Percentiles rank a stretch among this genome's conserved stretches.
Evolutionary conservation across 53 echinoderm and acorn worm genomes (phyloP).

Genomic region (Hippasteria phrygiana): DNA sequence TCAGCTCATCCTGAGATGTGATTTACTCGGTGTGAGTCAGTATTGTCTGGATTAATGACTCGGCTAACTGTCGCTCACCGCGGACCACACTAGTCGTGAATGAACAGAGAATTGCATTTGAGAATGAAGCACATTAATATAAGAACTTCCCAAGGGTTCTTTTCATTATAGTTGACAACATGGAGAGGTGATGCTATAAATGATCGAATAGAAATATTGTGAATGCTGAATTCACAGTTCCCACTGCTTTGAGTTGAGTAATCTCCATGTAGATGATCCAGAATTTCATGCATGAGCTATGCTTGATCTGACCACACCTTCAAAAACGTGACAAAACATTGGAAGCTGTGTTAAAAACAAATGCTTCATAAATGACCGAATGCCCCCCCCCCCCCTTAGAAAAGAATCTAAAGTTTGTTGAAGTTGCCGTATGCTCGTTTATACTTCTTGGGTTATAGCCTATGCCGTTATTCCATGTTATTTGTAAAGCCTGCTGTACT

Average conservation of each 20-base stretch:
- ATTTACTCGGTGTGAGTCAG: background rate
- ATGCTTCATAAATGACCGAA: no score
- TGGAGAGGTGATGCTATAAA: background rate
- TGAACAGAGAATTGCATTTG: no score
- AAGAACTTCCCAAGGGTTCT: background rate
- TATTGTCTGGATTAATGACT: background rate
- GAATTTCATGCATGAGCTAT: slow-evolving; percentile 11
- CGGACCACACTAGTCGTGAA: no score
- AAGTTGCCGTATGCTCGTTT: no score
- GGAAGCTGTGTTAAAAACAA: no score
- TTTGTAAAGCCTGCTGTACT: no score
- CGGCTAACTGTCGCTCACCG: no score
- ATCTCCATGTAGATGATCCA: slow-evolving; percentile 13
- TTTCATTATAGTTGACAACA: background rate
- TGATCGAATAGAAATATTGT: background rate
- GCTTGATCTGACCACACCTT: background rate
- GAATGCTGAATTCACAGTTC: background rate
- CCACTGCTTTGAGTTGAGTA: background rate
- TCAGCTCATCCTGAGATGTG: background rate
- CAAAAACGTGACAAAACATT: background rate
- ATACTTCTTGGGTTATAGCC: no score
- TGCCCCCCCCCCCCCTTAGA: no score
- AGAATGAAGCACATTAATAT: background rate
- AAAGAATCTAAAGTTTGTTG: no score
- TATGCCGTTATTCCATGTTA: no score